Evolutionary conservation across 2,113 vertebrate genomes (phyloP).

Genomic region (Poecile atricapillus): DNA sequence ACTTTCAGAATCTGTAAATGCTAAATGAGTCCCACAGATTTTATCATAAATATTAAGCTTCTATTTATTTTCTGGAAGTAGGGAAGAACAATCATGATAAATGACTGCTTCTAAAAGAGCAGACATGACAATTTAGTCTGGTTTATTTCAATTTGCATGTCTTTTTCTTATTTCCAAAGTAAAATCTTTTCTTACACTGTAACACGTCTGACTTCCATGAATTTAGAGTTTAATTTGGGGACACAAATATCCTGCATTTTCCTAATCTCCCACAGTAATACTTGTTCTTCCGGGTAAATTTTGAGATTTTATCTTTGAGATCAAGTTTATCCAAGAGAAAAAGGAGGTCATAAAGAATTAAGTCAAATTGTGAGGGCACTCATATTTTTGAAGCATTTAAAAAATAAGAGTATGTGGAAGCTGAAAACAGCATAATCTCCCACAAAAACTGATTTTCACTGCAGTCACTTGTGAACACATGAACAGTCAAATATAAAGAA

Average conservation of each 20-base stretch:
- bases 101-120: background rate
- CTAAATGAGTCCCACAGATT: background rate
- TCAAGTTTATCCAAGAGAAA: background rate
- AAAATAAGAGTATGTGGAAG: background rate
- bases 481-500: background rate
- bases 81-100: background rate
- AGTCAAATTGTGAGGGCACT: background rate
- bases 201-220: background rate
- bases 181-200: background rate
- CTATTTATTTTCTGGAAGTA: background rate
- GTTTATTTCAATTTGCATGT: background rate
- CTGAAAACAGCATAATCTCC: background rate
- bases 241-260: background rate
- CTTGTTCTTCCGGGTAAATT: background rate
- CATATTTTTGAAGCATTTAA: background rate
- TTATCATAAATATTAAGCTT: background rate
- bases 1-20: background rate
- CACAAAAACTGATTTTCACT: background rate
- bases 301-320: background rate
- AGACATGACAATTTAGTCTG: background rate
- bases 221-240: background rate
- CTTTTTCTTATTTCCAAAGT: background rate
- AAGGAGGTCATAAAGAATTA: background rate
- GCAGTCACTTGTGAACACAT: background rate
- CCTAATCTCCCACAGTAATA: accelerated